Conservation (phyloP, 2,888 invertebrate genomes). For the Drosophila macrospina region DNA sequence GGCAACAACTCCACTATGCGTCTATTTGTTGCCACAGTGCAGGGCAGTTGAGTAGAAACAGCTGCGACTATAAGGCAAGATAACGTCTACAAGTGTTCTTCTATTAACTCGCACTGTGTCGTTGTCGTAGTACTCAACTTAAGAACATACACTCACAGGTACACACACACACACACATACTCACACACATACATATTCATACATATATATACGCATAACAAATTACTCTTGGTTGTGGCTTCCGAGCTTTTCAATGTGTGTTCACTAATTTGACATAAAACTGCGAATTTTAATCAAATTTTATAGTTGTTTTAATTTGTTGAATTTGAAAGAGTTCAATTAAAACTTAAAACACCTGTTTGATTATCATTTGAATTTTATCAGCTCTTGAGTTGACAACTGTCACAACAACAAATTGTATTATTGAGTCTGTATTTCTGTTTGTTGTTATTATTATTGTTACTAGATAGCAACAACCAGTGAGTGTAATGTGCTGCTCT, state of each 20-base stretch:
- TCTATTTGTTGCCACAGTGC: constrained; percentile 24
- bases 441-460: constrained; percentile 12
- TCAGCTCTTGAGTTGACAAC: constrained; percentile 32
- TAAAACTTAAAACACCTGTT: constrained; percentile 49
- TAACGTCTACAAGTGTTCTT: not conserved
- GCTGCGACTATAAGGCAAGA: not conserved
- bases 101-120: constrained; percentile 10
- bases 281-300: constrained; percentile 16
- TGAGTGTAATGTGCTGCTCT: not conserved
- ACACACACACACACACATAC: not conserved
- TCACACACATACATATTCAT: not conserved
- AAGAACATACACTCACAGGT: constrained; percentile 1
- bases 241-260: constrained; percentile 24
- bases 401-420: constrained; percentile 18
- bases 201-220: constrained; percentile 8
- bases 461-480: constrained; percentile 15
- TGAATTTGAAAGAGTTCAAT: not conserved
- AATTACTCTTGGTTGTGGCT: constrained; percentile 30
- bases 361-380: constrained; percentile 38
- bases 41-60: constrained; percentile 36
- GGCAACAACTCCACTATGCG: constrained; percentile 22
- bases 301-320: constrained; percentile 9
- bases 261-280: constrained; percentile 12
- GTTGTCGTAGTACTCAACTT: constrained; percentile 26
- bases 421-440: constrained; percentile 9